Percentiles rank a stretch among this genome's conserved stretches.
Conservation (phyloP, 2,888 invertebrate species). For the Ariolimax columbianus region DNA sequence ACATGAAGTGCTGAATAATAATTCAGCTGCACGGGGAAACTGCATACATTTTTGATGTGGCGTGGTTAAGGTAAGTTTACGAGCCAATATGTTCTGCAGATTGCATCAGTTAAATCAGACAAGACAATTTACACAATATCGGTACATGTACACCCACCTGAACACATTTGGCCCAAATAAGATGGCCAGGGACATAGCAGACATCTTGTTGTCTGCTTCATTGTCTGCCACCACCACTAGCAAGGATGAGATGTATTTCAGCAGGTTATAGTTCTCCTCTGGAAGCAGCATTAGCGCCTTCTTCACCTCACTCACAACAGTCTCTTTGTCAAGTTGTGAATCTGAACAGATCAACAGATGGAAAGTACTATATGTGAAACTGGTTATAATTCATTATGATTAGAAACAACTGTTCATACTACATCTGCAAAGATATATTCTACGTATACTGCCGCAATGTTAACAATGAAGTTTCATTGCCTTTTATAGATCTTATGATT, state of each 20-base stretch:
- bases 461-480: too few species aligned
- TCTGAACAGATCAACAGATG: neutral
- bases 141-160: constrained; percentile 67
- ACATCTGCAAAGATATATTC: too few species aligned
- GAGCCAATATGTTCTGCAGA: too few species aligned
- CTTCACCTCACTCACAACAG: constrained; percentile 31
- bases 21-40: too few species aligned
- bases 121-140: too few species aligned
- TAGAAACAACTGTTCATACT: neutral
- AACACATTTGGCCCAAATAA: constrained; percentile 80
- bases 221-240: constrained; percentile 78
- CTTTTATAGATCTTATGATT: too few species aligned
- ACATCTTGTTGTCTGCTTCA: constrained; percentile 79
- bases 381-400: neutral
- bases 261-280: constrained; percentile 78
- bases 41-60: too few species aligned
- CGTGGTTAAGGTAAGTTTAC: too few species aligned
- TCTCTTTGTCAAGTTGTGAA: constrained; percentile 14
- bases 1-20: too few species aligned
- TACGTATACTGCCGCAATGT: too few species aligned
- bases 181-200: constrained; percentile 78
- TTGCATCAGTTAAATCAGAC: too few species aligned
- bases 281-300: constrained; percentile 74
- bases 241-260: constrained; percentile 79
- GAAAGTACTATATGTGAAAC: neutral